Conservation (phyloP, 92 coral and sea anemone species). For the Porites evermanni region DNA sequence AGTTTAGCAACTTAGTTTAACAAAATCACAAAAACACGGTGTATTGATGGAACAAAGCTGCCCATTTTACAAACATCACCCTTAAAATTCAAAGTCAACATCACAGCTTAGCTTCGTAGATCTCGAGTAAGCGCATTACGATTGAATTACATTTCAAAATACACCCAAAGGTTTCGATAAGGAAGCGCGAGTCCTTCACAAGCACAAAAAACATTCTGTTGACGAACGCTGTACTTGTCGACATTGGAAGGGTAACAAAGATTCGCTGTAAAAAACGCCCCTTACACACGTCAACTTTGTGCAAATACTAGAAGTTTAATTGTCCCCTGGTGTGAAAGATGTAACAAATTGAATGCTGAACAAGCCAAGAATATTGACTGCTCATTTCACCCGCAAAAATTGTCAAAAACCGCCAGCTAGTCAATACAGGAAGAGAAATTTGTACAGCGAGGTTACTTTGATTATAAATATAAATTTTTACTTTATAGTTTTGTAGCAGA, state of each 20-base stretch:
- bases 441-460: not conserved
- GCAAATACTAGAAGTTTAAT: constrained; percentile 29
- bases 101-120: not conserved
- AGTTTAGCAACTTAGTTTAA: not conserved
- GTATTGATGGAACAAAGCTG: not conserved
- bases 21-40: not conserved
- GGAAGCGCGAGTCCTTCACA: constrained; percentile 4
- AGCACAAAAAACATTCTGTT: not conserved
- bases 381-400: constrained; percentile 23
- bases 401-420: not conserved
- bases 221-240: not conserved
- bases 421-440: not conserved
- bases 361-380: not conserved
- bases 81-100: constrained; percentile 19
- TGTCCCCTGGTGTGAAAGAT: constrained; percentile 20
- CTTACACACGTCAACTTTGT: constrained; percentile 19
- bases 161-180: constrained; percentile 18
- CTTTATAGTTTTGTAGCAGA: not conserved
- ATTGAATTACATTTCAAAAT: constrained; percentile 36
- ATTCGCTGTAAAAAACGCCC: not conserved
- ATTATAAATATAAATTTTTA: not conserved
- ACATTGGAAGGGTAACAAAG: not conserved
- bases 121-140: constrained; percentile 16
- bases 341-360: constrained; percentile 1
- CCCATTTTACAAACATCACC: constrained; percentile 22